Base-by-base conservation (phyloP, 2,113 vertebrate genomes). In the Paracanthobrama guichenoti region DNA sequence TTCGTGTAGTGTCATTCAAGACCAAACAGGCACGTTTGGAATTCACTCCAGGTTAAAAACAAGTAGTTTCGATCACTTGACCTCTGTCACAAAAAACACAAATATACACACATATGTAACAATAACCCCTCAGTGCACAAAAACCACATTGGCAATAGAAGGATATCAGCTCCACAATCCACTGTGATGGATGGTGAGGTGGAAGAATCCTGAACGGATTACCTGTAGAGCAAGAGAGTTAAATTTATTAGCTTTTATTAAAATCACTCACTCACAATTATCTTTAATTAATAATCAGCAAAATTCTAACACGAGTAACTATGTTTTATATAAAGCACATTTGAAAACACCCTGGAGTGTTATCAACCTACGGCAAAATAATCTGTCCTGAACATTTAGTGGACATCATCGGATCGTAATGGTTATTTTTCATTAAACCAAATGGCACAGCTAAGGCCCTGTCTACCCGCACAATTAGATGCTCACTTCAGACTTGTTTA, bases 401-500 rank as follows among this genome's bases (percentile, higher is more conserved):
- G 20, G 31, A 77, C 53, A 77, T 42, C 31, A 24, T 22, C 42
- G 26, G 1, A 18, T 60, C 22, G 8, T 16, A 59, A 18, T 20
- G 39, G 31, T 44, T 64, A 26, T 64, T 79, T 44, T 64, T 44
- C 55, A 73, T 48, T 73, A 26, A 48, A 73, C 8, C 16, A 73
- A 73, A 48, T 73, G 42, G 42, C 71, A 73, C 71, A 48, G 42
- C 3, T 42, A 48, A 59, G 53, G 11, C 59, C 31, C 53, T 59
- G 50, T 78, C 50, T 18, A 42, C 50, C 50, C 20, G 28, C 53
- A 39, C 75, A 78, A 59, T 78, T 78, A 78, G 75, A 59, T n/a
- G 35, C 31, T 39, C 57, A 79, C 76, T 59, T 59, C 22, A 77
- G 53, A 59, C 75, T 79, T 79, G 57, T 79, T 79, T 46, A 79